Evolutionary conservation across 64 coral and sea anemone genomes (phyloP).

Genomic region (Pachyseris speciosa): DNA sequence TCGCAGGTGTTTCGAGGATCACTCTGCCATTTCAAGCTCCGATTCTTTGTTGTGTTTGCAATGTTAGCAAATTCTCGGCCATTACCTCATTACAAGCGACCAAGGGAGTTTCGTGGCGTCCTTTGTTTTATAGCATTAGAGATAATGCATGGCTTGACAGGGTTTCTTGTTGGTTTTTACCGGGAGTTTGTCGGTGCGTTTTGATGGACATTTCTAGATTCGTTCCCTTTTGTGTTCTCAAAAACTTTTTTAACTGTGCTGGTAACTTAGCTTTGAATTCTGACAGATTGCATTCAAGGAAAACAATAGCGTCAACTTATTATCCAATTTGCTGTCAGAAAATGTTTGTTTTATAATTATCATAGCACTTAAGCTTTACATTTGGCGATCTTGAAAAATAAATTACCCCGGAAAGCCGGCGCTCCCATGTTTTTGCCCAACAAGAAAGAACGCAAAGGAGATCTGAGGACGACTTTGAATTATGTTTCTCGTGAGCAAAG

Average conservation of each 20-base stretch:
- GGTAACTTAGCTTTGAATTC: neutral
- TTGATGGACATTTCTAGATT: slow-evolving; percentile 14
- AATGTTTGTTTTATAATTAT: slow-evolving; percentile 54
- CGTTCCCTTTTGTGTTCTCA: slow-evolving; percentile 1
- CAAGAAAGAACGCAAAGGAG: too few relatives aligned
- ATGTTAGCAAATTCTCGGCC: neutral
- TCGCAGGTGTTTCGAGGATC: neutral
- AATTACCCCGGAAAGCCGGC: neutral
- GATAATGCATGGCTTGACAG: slow-evolving; percentile 14
- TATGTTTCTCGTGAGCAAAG: too few relatives aligned
- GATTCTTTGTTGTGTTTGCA: neutral
- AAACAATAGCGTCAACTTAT: slow-evolving; percentile 17
- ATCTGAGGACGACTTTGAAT: too few relatives aligned
- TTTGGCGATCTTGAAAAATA: neutral
- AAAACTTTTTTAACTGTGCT: neutral
- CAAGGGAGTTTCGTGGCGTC: neutral
- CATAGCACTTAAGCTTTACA: neutral
- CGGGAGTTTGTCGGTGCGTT: slow-evolving; percentile 22
- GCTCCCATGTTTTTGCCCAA: neutral
- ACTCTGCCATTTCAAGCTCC: slow-evolving; percentile 31
- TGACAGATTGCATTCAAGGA: slow-evolving; percentile 6
- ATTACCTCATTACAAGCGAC: neutral
- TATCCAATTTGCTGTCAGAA: slow-evolving; percentile 39
- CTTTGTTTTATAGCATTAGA: slow-evolving; percentile 14
- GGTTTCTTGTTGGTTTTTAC: slow-evolving; percentile 3